phyloP scores from a whole-genome alignment of 2,888 invertebrate species.

The Pelosia muscerda region DNA sequence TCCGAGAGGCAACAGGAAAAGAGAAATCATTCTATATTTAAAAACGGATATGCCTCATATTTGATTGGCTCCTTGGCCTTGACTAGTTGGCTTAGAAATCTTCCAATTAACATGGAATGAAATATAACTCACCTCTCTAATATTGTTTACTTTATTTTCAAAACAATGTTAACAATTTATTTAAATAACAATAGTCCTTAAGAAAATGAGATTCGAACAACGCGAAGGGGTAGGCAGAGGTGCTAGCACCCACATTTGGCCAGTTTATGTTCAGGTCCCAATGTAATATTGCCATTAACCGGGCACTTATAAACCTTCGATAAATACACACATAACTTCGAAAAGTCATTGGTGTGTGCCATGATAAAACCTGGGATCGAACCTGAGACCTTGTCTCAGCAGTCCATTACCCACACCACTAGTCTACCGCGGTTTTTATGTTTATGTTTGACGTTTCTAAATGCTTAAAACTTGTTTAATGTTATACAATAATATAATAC shows the following conservation, averaged over 20 bases:
- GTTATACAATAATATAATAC: neutral
- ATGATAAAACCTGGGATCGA: too few relatives aligned
- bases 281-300: too few relatives aligned
- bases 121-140: neutral
- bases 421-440: too few relatives aligned
- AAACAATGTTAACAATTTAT: neutral
- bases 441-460: neutral
- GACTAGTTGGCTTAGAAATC: neutral
- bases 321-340: too few relatives aligned
- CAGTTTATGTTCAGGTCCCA: too few relatives aligned
- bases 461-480: neutral
- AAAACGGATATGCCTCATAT: conserved; percentile 13
- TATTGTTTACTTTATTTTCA: neutral
- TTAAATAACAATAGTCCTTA: neutral
- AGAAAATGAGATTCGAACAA: neutral
- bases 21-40: conserved; percentile 13
- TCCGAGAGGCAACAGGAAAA: conserved; percentile 13
- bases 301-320: too few relatives aligned
- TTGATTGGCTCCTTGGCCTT: conserved; percentile 10
- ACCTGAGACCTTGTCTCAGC: too few relatives aligned
- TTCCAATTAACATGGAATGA: neutral
- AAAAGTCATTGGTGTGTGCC: too few relatives aligned
- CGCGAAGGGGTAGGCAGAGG: too few relatives aligned
- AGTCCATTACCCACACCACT: too few relatives aligned
- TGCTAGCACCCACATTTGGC: too few relatives aligned